A percentile compares a stretch with the other conserved stretches of the same genome.
These are phyloP conservation scores for Rhagoletis zephyria DNA, from an alignment of 1,140 invertebrate species.

Conservation along the genomic window DNA sequence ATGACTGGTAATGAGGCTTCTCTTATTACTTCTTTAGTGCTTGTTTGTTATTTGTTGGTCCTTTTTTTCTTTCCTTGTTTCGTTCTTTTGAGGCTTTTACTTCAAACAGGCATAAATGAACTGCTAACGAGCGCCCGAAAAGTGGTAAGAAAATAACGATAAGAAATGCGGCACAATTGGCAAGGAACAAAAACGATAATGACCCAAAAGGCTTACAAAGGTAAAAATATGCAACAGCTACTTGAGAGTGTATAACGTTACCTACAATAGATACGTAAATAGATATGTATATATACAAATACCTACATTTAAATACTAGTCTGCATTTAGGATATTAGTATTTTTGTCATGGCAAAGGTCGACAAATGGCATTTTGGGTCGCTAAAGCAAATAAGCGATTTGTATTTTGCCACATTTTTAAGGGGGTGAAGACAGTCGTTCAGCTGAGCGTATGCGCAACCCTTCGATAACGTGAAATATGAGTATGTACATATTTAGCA, in stretches of 20 bases:
- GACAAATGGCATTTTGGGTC: slow-evolving; percentile 7
- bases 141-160: not conserved
- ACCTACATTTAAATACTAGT: too few relatives aligned
- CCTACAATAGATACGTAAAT: too few relatives aligned
- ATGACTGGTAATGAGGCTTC: slow-evolving; percentile 5
- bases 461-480: not conserved
- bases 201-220: not conserved
- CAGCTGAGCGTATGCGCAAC: not conserved
- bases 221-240: not conserved
- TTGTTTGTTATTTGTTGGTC: not conserved
- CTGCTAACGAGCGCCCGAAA: slow-evolving; percentile 5
- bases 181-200: slow-evolving; percentile 6
- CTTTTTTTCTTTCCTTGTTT: not conserved
- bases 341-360: slow-evolving; percentile 36
- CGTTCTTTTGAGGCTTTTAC: not conserved
- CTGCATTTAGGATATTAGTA: not conserved
- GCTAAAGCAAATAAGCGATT: slow-evolving; percentile 34
- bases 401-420: not conserved
- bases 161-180: not conserved
- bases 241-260: too few relatives aligned
- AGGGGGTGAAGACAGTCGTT: too few relatives aligned
- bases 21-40: not conserved
- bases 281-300: too few relatives aligned
- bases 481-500: not conserved
- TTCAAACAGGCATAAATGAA: slow-evolving; percentile 11